These are phyloP conservation scores for Bugulina stolonifera DNA, from an alignment of 2,888 invertebrate species.

Conservation along the genomic window DNA sequence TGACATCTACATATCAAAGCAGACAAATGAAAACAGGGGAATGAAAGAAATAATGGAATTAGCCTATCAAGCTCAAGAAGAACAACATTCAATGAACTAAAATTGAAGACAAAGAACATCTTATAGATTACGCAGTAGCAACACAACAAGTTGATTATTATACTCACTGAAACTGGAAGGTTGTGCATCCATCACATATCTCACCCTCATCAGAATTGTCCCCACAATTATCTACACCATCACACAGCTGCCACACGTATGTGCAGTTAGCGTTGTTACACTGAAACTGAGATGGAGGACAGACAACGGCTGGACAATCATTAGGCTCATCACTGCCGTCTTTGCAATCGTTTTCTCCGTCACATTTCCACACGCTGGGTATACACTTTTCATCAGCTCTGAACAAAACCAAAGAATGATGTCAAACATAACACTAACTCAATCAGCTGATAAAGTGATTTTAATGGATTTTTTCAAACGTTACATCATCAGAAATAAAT, in stretches of 20 bases:
- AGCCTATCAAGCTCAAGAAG: no score
- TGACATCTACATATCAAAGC: no score
- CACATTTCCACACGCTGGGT: conserved; percentile 71
- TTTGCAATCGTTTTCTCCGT: conserved; percentile 82
- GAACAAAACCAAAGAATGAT: no score
- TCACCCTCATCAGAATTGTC: conserved; percentile 56
- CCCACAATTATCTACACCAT: conserved; percentile 61
- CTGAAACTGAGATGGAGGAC: conserved; percentile 16
- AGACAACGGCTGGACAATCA: background rate
- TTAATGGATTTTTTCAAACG: no score
- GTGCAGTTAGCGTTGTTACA: conserved; percentile 28
- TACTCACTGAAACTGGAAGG: conserved; percentile 17
- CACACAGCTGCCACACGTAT: conserved; percentile 24
- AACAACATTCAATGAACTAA: no score
- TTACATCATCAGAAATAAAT: no score
- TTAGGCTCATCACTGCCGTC: conserved; percentile 74
- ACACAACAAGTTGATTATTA: background rate
- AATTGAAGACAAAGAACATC: no score
- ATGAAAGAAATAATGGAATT: no score
- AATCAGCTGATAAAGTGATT: no score
- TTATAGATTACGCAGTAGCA: conserved; percentile 2
- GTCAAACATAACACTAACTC: no score
- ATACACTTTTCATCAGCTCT: conserved; percentile 60
- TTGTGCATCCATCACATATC: background rate
- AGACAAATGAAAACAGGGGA: no score